Conservation (phyloP, 2,888 invertebrate genomes). For the Euspilapteryx auroguttella region DNA sequence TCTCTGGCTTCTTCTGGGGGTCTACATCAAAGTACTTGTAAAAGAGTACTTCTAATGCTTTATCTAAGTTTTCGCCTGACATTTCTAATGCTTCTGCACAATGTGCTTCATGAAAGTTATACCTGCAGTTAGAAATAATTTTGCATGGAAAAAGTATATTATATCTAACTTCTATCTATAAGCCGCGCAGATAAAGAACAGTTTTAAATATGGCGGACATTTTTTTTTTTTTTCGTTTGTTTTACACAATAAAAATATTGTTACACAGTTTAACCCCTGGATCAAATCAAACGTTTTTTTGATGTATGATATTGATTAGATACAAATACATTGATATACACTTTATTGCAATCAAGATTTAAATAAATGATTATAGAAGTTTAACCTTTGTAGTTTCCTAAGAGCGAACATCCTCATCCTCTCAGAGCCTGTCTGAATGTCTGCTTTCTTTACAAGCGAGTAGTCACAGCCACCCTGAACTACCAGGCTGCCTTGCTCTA, state of each 20-base stretch:
- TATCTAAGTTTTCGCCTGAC: constrained; percentile 69
- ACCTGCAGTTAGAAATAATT: constrained; percentile 40
- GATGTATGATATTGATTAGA: too few species aligned
- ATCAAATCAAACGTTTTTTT: too few species aligned
- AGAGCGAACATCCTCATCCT: constrained; percentile 71
- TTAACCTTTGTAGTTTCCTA: too few species aligned
- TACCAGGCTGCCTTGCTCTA: constrained; percentile 73
- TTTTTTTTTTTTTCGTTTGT: too few species aligned
- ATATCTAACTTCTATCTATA: too few species aligned
- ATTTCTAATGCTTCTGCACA: constrained; percentile 73
- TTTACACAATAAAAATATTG: too few species aligned
- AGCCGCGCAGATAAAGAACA: too few species aligned
- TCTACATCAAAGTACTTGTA: constrained; percentile 68
- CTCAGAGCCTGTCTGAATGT: constrained; percentile 62
- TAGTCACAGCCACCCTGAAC: constrained; percentile 74
- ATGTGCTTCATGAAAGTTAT: constrained; percentile 74
- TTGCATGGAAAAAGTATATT: constrained; percentile 6
- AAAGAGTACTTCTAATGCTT: constrained; percentile 70
- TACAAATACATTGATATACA: too few species aligned
- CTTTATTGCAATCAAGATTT: too few species aligned
- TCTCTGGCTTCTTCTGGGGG: constrained; percentile 27
- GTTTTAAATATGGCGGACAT: too few species aligned
- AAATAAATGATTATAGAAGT: too few species aligned
- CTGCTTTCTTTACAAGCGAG: constrained; percentile 57
- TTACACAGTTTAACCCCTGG: too few species aligned